These are phyloP conservation scores for Lineus longissimus DNA, from an alignment of 1,140 invertebrate species.

Conservation along the genomic window DNA sequence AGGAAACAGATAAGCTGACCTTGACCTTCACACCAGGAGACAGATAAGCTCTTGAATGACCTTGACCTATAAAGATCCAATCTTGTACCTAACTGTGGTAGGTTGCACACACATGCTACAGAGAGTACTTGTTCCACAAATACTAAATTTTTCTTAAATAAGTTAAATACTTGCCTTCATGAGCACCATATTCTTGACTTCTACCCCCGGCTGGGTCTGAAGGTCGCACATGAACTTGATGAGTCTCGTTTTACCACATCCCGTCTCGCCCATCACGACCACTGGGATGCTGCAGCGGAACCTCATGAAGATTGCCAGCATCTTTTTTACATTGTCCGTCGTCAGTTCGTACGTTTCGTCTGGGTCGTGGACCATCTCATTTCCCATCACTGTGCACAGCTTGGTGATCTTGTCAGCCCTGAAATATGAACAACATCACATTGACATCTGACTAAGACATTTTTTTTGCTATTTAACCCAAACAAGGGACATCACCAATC, in stretches of 20 bases:
- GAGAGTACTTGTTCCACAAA: too few relatives aligned
- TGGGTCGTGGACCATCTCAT: conserved; percentile 32
- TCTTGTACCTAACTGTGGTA: too few relatives aligned
- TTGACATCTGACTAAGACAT: too few relatives aligned
- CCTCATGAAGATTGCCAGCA: conserved; percentile 47
- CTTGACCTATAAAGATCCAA: too few relatives aligned
- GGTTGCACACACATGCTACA: too few relatives aligned
- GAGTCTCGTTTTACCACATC: conserved; percentile 17
- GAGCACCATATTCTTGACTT: conserved; percentile 39
- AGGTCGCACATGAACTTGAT: conserved; percentile 39
- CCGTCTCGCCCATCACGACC: conserved; percentile 17
- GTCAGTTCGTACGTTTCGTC: conserved; percentile 43
- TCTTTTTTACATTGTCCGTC: conserved; percentile 48
- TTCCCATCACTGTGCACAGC: conserved; percentile 34
- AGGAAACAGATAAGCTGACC: too few relatives aligned
- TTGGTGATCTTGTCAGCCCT: conserved; percentile 21
- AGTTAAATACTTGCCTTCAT: conserved; percentile 38
- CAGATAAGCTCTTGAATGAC: too few relatives aligned
- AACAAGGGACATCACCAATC: too few relatives aligned
- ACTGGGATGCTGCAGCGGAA: conserved; percentile 33
- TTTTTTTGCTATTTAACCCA: too few relatives aligned
- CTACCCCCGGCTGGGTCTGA: conserved; percentile 23
- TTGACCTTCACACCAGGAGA: too few relatives aligned
- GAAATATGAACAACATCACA: background rate
- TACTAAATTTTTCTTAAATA: too few relatives aligned